Percentiles rank a stretch among this genome's conserved stretches.
Conservation (phyloP, 2,797 vertebrate species). For the Taenioides sp. region DNA sequence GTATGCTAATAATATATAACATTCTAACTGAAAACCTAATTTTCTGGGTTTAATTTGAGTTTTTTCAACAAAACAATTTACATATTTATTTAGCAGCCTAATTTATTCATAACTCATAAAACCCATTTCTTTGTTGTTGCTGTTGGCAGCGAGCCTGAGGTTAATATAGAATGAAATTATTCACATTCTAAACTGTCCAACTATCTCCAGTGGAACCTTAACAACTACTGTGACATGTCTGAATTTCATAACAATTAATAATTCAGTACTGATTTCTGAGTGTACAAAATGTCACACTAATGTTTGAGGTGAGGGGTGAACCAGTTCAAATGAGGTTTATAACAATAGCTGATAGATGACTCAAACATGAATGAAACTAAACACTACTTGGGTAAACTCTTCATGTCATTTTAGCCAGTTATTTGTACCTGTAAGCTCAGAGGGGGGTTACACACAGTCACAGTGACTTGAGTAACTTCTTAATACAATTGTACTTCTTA, state of each 20-base stretch:
- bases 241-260: neutral
- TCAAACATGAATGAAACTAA: neutral
- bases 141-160: neutral
- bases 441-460: neutral
- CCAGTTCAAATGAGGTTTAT: neutral
- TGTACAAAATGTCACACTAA: neutral
- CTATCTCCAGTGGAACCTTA: neutral
- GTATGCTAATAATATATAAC: neutral
- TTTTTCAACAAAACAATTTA: slow-evolving; percentile 4
- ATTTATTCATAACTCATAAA: slow-evolving; percentile 8
- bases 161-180: slow-evolving; percentile 3
- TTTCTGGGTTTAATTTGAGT: neutral
- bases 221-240: neutral
- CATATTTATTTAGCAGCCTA: slow-evolving; percentile 6
- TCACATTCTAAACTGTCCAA: neutral
- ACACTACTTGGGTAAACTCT: neutral
- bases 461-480: no score
- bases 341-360: neutral
- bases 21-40: neutral
- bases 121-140: neutral
- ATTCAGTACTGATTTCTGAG: neutral
- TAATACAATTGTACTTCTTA: no score
- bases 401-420: no score
- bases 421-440: neutral
- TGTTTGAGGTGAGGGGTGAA: no score